Conservation (phyloP, 2,113 vertebrate genomes). For the Mustela nigripes region DNA sequence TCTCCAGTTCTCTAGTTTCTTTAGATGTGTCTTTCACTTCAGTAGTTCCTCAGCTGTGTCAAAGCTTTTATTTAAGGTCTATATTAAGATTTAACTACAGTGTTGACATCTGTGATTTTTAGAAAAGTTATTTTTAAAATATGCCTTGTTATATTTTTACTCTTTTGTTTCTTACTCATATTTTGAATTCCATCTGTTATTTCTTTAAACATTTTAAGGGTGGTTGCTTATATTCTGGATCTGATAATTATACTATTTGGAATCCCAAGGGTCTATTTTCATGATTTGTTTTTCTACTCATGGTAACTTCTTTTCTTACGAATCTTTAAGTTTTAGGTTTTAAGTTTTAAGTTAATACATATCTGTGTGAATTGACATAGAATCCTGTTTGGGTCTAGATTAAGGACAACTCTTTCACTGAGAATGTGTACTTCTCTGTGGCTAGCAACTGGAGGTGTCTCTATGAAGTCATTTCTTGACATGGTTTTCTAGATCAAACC, state of each 20-base stretch:
- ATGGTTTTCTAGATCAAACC: background rate
- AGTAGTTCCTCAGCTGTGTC: background rate
- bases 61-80: background rate
- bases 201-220: constrained; percentile 1
- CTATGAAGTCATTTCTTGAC: background rate
- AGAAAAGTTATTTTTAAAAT: background rate
- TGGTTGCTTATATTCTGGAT: background rate
- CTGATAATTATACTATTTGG: constrained; percentile 41
- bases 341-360: background rate
- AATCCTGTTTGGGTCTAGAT: background rate
- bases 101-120: constrained; percentile 29
- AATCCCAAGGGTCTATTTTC: background rate
- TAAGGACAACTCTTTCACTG: background rate
- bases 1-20: background rate
- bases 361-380: background rate
- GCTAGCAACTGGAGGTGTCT: background rate
- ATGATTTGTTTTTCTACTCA: background rate
- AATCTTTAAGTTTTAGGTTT: background rate
- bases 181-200: constrained; percentile 29
- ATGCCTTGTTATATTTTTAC: constrained; percentile 14
- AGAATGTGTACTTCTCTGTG: background rate
- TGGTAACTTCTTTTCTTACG: background rate
- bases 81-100: background rate
- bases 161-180: constrained; percentile 18
- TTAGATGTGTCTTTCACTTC: background rate